Percentiles rank a stretch among this genome's conserved stretches.
Evolutionary conservation across 2,888 invertebrate species (phyloP).

Genomic region (Pteria penguin): DNA sequence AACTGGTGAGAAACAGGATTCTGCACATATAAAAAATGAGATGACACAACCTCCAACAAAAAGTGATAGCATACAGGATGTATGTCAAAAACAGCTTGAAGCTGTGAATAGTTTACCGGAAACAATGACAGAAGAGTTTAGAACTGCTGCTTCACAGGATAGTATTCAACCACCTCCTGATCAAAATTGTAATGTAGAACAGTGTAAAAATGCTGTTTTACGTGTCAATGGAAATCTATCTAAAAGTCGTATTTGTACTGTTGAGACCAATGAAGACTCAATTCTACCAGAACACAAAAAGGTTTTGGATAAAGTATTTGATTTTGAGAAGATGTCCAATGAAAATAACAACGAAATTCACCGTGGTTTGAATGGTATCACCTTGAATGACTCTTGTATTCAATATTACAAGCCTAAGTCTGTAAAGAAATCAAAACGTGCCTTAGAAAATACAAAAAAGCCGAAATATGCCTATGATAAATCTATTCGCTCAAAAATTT

Average conservation of each 20-base stretch:
- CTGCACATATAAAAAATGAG: no score
- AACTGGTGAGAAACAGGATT: no score
- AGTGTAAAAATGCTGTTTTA: slow-evolving; percentile 15
- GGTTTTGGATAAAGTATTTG: background rate
- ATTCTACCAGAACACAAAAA: slow-evolving; percentile 2
- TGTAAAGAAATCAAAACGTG: slow-evolving; percentile 10
- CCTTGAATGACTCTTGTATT: slow-evolving; percentile 14
- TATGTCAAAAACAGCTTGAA: no score
- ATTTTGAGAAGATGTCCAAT: slow-evolving; percentile 16
- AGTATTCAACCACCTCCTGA: background rate
- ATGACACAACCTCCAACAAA: no score
- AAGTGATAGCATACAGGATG: no score
- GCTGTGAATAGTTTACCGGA: no score
- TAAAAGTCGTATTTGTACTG: background rate
- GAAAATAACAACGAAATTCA: slow-evolving; percentile 28
- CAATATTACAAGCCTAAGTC: slow-evolving; percentile 27
- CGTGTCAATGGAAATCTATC: background rate
- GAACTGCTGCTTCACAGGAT: background rate
- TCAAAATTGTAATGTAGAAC: slow-evolving; percentile 1
- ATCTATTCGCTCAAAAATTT: slow-evolving; percentile 5
- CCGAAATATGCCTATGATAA: background rate
- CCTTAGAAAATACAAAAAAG: background rate
- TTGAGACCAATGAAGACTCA: background rate
- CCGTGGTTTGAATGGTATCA: slow-evolving; percentile 11
- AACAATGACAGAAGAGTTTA: background rate